These are phyloP conservation scores for Styela clava DNA, from an alignment of 23 tunicate genomes.

Conservation along the genomic window DNA sequence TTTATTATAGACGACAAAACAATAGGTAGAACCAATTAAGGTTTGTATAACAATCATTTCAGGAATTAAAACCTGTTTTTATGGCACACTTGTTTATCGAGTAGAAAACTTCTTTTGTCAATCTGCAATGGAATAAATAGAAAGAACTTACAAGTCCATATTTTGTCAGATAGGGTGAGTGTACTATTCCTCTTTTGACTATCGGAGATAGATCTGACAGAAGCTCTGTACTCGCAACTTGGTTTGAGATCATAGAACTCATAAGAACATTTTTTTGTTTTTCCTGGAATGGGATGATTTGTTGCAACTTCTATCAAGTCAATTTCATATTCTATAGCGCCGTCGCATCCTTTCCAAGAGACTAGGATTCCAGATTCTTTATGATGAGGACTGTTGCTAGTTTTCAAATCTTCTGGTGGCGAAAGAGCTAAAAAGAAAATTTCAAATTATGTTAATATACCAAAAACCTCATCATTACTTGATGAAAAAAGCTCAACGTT, in stretches of 20 bases:
- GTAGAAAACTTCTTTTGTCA: too few relatives aligned
- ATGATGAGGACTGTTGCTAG: background rate
- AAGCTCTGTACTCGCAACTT: background rate
- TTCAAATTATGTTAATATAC: background rate
- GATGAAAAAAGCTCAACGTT: background rate
- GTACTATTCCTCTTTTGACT: background rate
- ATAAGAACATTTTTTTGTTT: background rate
- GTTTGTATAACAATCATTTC: too few relatives aligned
- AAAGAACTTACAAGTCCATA: constrained; percentile 13
- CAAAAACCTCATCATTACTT: background rate
- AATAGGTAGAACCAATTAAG: too few relatives aligned
- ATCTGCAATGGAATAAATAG: too few relatives aligned
- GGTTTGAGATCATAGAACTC: background rate
- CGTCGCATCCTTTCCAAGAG: background rate
- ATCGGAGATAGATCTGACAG: background rate
- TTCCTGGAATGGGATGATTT: background rate
- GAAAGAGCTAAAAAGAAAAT: background rate
- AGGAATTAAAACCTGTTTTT: too few relatives aligned
- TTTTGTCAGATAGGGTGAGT: background rate
- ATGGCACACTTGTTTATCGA: too few relatives aligned
- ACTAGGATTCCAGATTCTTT: background rate
- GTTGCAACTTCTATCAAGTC: background rate
- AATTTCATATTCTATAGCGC: background rate
- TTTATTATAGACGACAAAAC: too few relatives aligned
- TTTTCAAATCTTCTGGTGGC: background rate